These are phyloP conservation scores for Lordiphosa clarofinis DNA, from an alignment of 1,140 invertebrate genomes.

Conservation along the genomic window DNA sequence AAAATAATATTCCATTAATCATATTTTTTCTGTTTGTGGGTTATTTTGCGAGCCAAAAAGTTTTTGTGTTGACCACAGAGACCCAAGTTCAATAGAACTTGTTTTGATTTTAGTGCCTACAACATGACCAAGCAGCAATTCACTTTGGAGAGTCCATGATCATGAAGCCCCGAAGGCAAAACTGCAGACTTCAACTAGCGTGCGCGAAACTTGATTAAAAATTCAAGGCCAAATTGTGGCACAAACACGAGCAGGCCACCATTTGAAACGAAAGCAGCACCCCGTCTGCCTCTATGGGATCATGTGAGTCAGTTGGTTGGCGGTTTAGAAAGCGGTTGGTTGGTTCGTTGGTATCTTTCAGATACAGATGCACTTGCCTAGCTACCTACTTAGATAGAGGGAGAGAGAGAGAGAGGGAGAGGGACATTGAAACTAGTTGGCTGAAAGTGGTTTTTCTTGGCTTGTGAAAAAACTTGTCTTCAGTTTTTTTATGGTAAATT, in stretches of 20 bases:
- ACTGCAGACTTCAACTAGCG: conserved; percentile 31
- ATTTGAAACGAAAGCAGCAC: conserved; percentile 42
- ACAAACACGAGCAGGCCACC: conserved; percentile 27
- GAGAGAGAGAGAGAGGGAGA: too few species aligned
- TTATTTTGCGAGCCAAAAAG: conserved; percentile 5
- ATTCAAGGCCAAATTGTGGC: conserved; percentile 75
- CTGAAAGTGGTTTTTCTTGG: conserved; percentile 7
- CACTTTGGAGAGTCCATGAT: conserved; percentile 9
- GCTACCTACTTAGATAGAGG: conserved; percentile 13
- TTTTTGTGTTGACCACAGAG: background rate
- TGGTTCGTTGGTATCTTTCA: conserved; percentile 30
- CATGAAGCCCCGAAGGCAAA: conserved; percentile 5
- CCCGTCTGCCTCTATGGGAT: background rate
- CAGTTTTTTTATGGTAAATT: conserved; percentile 14
- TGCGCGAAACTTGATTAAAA: conserved; percentile 73
- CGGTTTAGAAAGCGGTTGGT: conserved; percentile 64
- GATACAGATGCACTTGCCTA: conserved; percentile 54
- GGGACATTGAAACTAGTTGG: conserved; percentile 43
- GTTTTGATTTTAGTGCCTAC: conserved; percentile 63
- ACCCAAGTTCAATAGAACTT: conserved; percentile 73
- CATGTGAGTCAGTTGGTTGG: conserved; percentile 20
- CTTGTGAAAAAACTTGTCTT: conserved; percentile 8
- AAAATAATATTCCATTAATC: conserved; percentile 49
- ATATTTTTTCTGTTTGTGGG: conserved; percentile 4
- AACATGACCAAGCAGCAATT: conserved; percentile 39